Conservation (phyloP, 1,140 invertebrate genomes). For the Patella vulgata region DNA sequence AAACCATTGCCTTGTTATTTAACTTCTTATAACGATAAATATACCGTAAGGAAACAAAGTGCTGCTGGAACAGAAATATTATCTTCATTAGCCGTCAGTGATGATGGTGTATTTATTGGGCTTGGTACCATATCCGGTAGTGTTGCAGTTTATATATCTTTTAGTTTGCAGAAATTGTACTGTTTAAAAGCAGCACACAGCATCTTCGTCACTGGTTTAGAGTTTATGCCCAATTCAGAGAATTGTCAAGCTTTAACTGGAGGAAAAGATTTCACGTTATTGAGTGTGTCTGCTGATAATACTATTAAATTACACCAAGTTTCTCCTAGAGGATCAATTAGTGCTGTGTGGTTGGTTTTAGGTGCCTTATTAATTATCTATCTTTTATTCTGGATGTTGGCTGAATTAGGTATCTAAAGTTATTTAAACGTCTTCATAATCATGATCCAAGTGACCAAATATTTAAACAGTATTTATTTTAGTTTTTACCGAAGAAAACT, state of each 20-base stretch:
- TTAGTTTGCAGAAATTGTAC: conserved; percentile 88
- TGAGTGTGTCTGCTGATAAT: conserved; percentile 95
- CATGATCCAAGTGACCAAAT: no score
- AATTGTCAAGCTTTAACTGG: conserved; percentile 75
- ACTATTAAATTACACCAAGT: conserved; percentile 90
- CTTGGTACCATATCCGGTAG: conserved; percentile 93
- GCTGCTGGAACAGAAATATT: conserved; percentile 75
- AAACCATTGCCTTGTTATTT: conserved; percentile 64
- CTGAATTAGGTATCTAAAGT: conserved; percentile 51
- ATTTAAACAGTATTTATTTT: no score
- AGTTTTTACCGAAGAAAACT: no score
- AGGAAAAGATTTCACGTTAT: conserved; percentile 81
- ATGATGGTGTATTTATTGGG: conserved; percentile 90
- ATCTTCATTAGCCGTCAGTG: conserved; percentile 86
- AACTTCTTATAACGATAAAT: conserved; percentile 67
- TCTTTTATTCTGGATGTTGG: conserved; percentile 45
- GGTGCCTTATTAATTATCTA: conserved; percentile 36
- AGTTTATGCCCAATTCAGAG: conserved; percentile 78
- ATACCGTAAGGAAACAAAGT: conserved; percentile 53
- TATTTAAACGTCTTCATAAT: no score
- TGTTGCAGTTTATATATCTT: conserved; percentile 89
- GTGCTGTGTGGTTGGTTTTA: conserved; percentile 31
- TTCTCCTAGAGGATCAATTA: conserved; percentile 72
- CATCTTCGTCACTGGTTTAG: conserved; percentile 93
- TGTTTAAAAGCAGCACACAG: conserved; percentile 85